Evolutionary conservation across 2,797 vertebrate species (phyloP), one percentile per base, ranked within the genome.

Genomic region (Coilia nasus): DNA sequence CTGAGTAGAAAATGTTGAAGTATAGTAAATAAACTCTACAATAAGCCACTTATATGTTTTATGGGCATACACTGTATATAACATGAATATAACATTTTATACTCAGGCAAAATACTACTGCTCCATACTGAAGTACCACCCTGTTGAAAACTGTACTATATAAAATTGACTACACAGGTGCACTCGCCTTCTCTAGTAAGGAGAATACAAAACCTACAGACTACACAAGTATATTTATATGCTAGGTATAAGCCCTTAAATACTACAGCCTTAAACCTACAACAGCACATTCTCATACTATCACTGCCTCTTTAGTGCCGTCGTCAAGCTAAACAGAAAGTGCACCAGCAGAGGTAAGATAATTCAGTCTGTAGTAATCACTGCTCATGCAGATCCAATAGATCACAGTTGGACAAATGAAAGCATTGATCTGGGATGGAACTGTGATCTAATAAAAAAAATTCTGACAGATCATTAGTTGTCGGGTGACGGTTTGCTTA

Each of bases 191-290:
- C 64, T 41, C 11, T 64, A 75, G 28, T 15, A 75, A 75, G 67
- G 15, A 75, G 1, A 41, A 75, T 19, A 28, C 67, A 75, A 75
- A 41, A 75, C n/a, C n/a, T 35, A 15, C 28, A 35, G 15, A 71
- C 23, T 75, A 17, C 28, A 35, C 31, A 31, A 75, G 25, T 10
- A 35, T 75, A 35, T 75, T 35, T 75, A 31, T 75, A 6, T 75
- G 28, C 67, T 75, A 15, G 60, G n/a, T 64, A 25, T 64, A 64
- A 23, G n/a, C 60, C 9, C 81, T 84, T 4, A 75, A 75, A 57
- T 56, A 25, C 60, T 80, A 19, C 57, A 0, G 75, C 35, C 85
- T 81, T 82, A 88, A 88, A 82, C 67, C 86, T 85, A 60, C 67
- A 35, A 41, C 28, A 41, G 67, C 67, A 75, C 67, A 75, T 75